Evolutionary conservation across 2,797 vertebrate species (phyloP), one percentile per base, ranked within the genome.

Genomic region (Onychomys arenicola): DNA sequence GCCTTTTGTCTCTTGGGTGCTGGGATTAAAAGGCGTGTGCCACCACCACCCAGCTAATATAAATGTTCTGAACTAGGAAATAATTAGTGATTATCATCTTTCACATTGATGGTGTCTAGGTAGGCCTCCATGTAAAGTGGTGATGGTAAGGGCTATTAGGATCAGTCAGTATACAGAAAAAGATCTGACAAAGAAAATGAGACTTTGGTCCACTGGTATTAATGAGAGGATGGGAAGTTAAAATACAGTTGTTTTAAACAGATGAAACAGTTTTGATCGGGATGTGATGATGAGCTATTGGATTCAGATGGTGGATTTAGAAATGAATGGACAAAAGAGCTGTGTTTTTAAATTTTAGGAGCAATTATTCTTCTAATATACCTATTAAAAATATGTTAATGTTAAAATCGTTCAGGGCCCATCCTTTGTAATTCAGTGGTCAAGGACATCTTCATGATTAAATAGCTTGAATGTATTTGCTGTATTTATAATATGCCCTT

Each of bases 301-400:
- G 27, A 43, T 93, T 89, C 73, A 40, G 71, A 46, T 57, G 6
- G 11, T 84, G 43, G 43, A 52, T 96, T 12, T 90, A 91, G 46
- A 94, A 93, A 75, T 96, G 61, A 61, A 65, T 78, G 13, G 25
- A 89, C 86, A 82, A 81, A 57, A 37, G 46, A 78, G 21, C 29
- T 69, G 9, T 29, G 12, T 89, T 93, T 85, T 83, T 95, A 81
- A 83, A 12, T 63, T 37, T 82, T 87, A 95, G 69, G 89, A 92
- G 23, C 23, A 77, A 0, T 92, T 82, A 37, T 89, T 93, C 92
- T 43, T 96, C 23, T 78, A 49, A 69, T 14, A 14, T n/a, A 52
- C 57, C 37, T 83, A 2, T 34, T 55, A 91, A 55, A 2, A 63
- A 23, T 91, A 21, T 49, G 93, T 49, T 76, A 63, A 55, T 52